Percentiles rank a stretch among this genome's conserved stretches.
Conservation (phyloP, 2,113 vertebrate genomes). For the Macrotus californicus region DNA sequence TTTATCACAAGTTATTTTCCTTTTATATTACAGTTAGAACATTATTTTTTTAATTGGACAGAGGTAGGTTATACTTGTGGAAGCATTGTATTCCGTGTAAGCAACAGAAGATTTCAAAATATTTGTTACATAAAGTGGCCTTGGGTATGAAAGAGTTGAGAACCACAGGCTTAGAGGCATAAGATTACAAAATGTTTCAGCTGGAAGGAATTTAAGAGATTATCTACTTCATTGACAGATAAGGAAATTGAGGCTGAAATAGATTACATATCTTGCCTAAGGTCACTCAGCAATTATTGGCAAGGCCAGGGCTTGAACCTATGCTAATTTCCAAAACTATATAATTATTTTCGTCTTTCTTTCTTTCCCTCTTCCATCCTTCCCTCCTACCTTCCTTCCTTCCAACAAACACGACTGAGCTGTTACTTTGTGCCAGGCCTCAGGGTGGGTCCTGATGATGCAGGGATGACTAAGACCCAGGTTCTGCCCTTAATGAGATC, state of each 20-base stretch:
- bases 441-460: neutral
- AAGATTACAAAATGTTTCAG: slow-evolving; percentile 15
- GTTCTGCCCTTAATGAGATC: neutral
- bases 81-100: neutral
- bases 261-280: neutral
- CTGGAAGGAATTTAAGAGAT: neutral
- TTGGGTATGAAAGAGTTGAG: neutral
- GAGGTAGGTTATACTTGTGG: neutral
- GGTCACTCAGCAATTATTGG: neutral
- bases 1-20: neutral
- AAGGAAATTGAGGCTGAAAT: slow-evolving; percentile 37
- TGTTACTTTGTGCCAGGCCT: neutral
- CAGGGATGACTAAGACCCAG: neutral
- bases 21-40: neutral
- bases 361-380: neutral
- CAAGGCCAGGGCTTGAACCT: neutral
- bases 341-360: neutral
- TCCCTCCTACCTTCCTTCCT: neutral
- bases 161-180: neutral
- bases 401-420: neutral
- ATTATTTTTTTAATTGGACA: neutral
- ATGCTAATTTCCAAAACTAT: neutral
- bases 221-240: neutral
- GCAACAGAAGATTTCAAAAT: slow-evolving; percentile 15
- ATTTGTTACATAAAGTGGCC: slow-evolving; percentile 9